Evolutionary conservation across 2,797 vertebrate genomes (phyloP).

Genomic region (Knipowitschia caucasica): DNA sequence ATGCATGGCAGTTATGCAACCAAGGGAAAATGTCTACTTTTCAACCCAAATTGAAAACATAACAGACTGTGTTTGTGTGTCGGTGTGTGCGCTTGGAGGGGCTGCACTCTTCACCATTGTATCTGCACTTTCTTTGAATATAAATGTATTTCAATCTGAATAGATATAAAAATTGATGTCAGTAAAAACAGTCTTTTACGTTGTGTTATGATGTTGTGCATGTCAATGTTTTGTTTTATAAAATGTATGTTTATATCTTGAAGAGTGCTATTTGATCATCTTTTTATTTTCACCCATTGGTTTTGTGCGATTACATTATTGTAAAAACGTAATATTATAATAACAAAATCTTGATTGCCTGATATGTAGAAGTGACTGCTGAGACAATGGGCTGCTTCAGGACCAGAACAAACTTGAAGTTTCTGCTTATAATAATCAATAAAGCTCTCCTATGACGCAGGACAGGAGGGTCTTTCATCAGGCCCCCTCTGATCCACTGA

Average conservation of each 20-base stretch:
- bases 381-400: conserved; percentile 33
- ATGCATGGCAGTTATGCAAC: conserved; percentile 72
- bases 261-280: conserved; percentile 10
- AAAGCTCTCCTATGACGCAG: conserved; percentile 45
- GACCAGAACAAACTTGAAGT: conserved; percentile 38
- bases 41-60: conserved; percentile 75
- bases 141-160: conserved; percentile 35
- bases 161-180: conserved; percentile 24
- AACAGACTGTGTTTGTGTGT: conserved; percentile 59
- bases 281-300: not conserved
- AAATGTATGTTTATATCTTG: too few relatives aligned
- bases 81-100: conserved; percentile 8
- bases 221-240: conserved; percentile 1
- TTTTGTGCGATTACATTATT: not conserved
- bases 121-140: conserved; percentile 34
- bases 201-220: conserved; percentile 6
- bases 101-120: conserved; percentile 4
- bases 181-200: conserved; percentile 21
- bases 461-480: conserved; percentile 52
- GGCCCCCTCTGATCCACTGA: conserved; percentile 47
- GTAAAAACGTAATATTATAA: not conserved
- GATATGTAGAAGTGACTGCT: not conserved
- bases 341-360: not conserved
- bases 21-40: conserved; percentile 72
- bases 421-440: conserved; percentile 41